Evolutionary conservation across 2,113 vertebrate species (phyloP).

Genomic region (Harpagus bidentatus): DNA sequence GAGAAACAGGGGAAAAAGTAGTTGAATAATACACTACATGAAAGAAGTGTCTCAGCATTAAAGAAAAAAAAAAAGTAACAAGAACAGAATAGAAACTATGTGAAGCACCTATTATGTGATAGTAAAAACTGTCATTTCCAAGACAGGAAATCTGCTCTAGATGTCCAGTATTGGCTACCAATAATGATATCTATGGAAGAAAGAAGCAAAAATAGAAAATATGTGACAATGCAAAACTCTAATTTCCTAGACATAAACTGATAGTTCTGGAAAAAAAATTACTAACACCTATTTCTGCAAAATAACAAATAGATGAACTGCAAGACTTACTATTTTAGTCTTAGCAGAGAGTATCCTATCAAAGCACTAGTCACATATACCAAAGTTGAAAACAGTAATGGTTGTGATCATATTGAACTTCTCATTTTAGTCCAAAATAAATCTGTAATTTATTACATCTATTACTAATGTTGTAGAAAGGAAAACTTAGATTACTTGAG

Average conservation of each 20-base stretch:
- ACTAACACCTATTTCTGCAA: neutral
- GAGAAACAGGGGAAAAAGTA: neutral
- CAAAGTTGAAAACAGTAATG: neutral
- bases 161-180: neutral
- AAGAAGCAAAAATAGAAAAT: neutral
- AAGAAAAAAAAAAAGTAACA: neutral
- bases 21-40: neutral
- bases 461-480: neutral
- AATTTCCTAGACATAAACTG: neutral
- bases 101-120: neutral
- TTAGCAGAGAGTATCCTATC: neutral
- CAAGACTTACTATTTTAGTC: neutral
- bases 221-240: neutral
- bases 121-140: neutral
- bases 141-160: neutral
- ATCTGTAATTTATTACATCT: neutral
- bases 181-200: neutral
- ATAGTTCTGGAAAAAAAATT: neutral
- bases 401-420: neutral
- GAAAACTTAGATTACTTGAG: neutral
- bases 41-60: neutral
- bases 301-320: neutral
- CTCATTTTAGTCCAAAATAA: neutral
- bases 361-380: neutral
- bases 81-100: neutral